A percentile compares a stretch with the other conserved stretches of the same genome.
phyloP scores from a whole-genome alignment of 2,797 vertebrate genomes.

The Alcedo quadribrachys region DNA sequence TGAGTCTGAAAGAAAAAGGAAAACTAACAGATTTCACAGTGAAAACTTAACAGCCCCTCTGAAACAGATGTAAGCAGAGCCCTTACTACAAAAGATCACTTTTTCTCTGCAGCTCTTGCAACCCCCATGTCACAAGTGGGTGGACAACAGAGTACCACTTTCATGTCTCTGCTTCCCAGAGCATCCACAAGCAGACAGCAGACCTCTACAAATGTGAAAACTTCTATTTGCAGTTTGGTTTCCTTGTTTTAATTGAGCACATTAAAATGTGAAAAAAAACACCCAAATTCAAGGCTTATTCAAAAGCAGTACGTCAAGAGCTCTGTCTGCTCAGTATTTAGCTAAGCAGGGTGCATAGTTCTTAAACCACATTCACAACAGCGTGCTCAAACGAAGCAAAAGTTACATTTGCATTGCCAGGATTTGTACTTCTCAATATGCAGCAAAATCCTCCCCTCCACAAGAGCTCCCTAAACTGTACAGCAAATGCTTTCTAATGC shows the following conservation, averaged over 20 bases:
- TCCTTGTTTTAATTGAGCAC: not conserved
- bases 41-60: not conserved
- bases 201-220: not conserved
- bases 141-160: not conserved
- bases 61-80: not conserved
- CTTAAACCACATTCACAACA: not conserved
- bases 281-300: not conserved
- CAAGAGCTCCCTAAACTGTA: not conserved
- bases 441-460: slow-evolving; percentile 17
- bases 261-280: not conserved
- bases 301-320: not conserved
- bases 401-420: not conserved
- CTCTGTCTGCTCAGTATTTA: not conserved
- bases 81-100: not conserved
- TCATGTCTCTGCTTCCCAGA: not conserved
- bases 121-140: not conserved
- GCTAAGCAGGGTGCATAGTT: not conserved
- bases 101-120: not conserved
- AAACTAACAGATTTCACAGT: not conserved
- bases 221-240: not conserved
- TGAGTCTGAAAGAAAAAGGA: not conserved
- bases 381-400: not conserved
- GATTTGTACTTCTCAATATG: not conserved
- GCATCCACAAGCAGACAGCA: not conserved
- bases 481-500: slow-evolving; percentile 9